Percentiles rank a stretch among this genome's conserved stretches.
phyloP scores from a whole-genome alignment of 1,140 invertebrate species.

The Euschistus heros region DNA sequence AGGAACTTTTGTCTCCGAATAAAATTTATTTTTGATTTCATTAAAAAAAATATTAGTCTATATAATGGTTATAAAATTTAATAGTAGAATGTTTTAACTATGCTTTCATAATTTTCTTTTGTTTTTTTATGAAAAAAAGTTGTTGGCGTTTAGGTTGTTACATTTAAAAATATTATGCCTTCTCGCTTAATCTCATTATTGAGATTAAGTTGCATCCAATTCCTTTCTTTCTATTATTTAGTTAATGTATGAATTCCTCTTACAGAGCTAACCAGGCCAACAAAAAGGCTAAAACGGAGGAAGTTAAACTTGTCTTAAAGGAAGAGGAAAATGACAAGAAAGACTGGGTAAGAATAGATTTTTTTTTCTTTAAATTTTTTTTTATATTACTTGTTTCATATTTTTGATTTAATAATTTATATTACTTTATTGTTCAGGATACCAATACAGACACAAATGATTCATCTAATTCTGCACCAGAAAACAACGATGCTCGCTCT shows the following conservation, averaged over 20 bases:
- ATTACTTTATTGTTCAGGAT: background rate
- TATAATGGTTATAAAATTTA: too few species aligned
- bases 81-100: too few species aligned
- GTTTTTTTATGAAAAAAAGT: too few species aligned
- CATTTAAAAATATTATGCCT: too few species aligned
- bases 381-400: background rate
- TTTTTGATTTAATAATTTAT: background rate
- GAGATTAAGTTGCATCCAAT: too few species aligned
- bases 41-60: too few species aligned
- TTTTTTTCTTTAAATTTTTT: background rate
- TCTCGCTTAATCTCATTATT: too few species aligned
- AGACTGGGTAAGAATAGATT: background rate
- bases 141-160: too few species aligned
- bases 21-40: too few species aligned
- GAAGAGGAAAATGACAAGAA: background rate
- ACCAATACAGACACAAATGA: conserved; percentile 34
- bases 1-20: too few species aligned
- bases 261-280: background rate
- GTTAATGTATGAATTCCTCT: background rate
- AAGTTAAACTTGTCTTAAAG: background rate
- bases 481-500: conserved; percentile 27
- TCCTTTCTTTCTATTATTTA: too few species aligned
- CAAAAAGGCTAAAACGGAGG: background rate
- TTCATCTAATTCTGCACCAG: conserved; percentile 37
- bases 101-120: too few species aligned